A percentile compares a stretch with the other conserved stretches of the same genome.
phyloP scores from a whole-genome alignment of 2,888 invertebrate genomes.

The Hirtodrosophila histrioides region DNA sequence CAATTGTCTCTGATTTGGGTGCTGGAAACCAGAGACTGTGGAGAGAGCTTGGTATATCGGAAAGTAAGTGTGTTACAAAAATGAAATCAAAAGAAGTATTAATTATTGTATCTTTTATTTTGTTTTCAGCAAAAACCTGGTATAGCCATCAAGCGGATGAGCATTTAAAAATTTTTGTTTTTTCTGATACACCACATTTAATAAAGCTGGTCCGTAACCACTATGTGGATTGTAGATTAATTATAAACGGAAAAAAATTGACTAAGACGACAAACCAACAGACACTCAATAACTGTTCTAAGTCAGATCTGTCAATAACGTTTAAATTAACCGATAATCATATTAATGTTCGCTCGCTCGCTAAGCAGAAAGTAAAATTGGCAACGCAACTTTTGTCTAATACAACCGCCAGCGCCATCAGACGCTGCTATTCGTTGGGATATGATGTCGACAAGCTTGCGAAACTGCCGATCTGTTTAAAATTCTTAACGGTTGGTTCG shows the following conservation, averaged over 20 bases:
- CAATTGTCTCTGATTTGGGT: constrained; percentile 14
- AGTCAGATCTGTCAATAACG: constrained; percentile 11
- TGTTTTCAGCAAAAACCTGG: constrained; percentile 22
- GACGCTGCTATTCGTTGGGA: constrained; percentile 18
- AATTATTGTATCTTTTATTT: too few species aligned
- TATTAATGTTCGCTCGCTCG: constrained; percentile 12
- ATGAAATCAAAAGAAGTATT: constrained; percentile 4
- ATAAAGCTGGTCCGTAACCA: constrained; percentile 19
- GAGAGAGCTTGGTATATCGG: constrained; percentile 23
- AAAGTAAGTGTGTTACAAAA: constrained; percentile 12
- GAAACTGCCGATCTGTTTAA: too few species aligned
- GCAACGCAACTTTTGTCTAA: too few species aligned
- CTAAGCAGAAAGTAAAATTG: constrained; percentile 11
- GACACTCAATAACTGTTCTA: constrained; percentile 10
- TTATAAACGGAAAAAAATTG: constrained; percentile 10
- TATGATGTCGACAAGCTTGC: constrained; percentile 12
- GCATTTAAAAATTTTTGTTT: constrained; percentile 15
- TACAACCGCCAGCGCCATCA: constrained; percentile 16
- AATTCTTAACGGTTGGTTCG: too few species aligned
- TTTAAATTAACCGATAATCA: constrained; percentile 22
- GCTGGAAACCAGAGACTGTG: constrained; percentile 16
- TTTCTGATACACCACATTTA: constrained; percentile 15
- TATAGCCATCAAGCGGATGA: constrained; percentile 23
- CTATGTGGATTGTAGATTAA: constrained; percentile 9
- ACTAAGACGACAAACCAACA: constrained; percentile 25